Base-by-base conservation (phyloP, 2,113 vertebrate genomes). In the Romanogobio albipinnatus region DNA sequence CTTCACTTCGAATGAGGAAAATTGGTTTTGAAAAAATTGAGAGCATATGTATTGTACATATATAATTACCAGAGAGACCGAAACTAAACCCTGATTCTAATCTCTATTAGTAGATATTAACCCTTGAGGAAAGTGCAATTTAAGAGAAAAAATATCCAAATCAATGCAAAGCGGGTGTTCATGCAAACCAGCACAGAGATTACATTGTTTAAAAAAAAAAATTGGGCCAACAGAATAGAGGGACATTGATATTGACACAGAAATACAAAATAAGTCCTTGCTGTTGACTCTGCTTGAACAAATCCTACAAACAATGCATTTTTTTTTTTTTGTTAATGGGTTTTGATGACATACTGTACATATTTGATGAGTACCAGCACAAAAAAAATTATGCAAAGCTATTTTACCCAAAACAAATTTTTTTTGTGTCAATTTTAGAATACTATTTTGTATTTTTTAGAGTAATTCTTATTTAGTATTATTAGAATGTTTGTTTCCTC, bases 11-110 rank as follows among this genome's bases (percentile, higher is more conserved):
- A 84, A 45, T 29, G 56, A 39, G 22, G 19, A 24, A 43, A 45
- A 79, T 79, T 61, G 11, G 39, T 24, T 56, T 19, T 51, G 11
- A 59, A 43, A 3, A 58, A 77, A 39, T 39, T 24, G 56, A 79
- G 36, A 79, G 22, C 36, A 79, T 6, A 62, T 26, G 39, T 3
- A 19, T 61, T 73, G 78, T 29, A 71, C 70, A 82, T 71, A 33
- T 80, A 73, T 76, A 87, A 85, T 82, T 78, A 85, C 86, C 71
- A 73, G 36, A 82, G 61, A 78, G 83, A 82, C 81, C 70, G 15
- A 82, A 81, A 71, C 73, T 68, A 66, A 87, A 84, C 10, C 43
- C 70, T 24, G 76, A 76, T 76, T 15, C n/a, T 33, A 76, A 76
- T 76, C 47, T 76, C 61, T 78, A 39, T 76, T 77, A 76, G 73